A percentile compares a stretch with the other conserved stretches of the same genome.
phyloP scores from a whole-genome alignment of 1,140 invertebrate species.

The Nilaparvata lugens region DNA sequence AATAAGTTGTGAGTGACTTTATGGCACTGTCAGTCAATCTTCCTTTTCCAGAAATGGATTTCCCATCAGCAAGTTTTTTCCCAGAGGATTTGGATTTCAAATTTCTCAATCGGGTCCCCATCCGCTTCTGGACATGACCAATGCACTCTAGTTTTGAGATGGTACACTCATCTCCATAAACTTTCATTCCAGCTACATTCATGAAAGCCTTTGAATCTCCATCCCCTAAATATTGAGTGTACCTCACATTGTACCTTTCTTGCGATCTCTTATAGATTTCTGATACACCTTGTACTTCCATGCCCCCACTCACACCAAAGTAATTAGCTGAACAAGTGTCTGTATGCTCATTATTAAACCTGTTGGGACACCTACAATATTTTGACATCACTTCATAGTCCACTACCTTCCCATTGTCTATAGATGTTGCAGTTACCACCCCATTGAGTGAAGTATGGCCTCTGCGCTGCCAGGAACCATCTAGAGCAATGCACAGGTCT shows the following conservation, averaged over 20 bases:
- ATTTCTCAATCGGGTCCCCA: slow-evolving; percentile 22
- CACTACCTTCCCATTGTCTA: slow-evolving; percentile 16
- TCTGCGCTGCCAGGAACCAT: slow-evolving; percentile 19
- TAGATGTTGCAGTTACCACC: slow-evolving; percentile 14
- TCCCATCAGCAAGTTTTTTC: slow-evolving; percentile 3
- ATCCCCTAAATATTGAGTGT: slow-evolving; percentile 21
- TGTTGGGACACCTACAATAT: slow-evolving; percentile 13
- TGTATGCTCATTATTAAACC: not conserved
- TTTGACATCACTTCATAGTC: slow-evolving; percentile 17
- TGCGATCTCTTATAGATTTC: slow-evolving; percentile 23
- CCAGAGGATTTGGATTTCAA: not conserved
- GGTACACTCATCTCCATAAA: slow-evolving; percentile 7
- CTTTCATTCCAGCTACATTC: slow-evolving; percentile 13
- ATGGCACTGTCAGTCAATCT: not conserved
- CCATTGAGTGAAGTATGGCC: slow-evolving; percentile 17
- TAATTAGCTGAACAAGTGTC: slow-evolving; percentile 22
- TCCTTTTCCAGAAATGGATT: slow-evolving; percentile 7
- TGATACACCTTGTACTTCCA: slow-evolving; percentile 21
- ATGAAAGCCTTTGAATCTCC: slow-evolving; percentile 17
- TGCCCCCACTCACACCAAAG: slow-evolving; percentile 21
- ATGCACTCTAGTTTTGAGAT: slow-evolving; percentile 25
- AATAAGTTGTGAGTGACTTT: too few relatives aligned
- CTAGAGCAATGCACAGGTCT: slow-evolving; percentile 15
- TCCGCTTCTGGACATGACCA: slow-evolving; percentile 26
- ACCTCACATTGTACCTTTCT: slow-evolving; percentile 15